Conservation (phyloP, 2,113 vertebrate species). For the Ursus arctos region DNA sequence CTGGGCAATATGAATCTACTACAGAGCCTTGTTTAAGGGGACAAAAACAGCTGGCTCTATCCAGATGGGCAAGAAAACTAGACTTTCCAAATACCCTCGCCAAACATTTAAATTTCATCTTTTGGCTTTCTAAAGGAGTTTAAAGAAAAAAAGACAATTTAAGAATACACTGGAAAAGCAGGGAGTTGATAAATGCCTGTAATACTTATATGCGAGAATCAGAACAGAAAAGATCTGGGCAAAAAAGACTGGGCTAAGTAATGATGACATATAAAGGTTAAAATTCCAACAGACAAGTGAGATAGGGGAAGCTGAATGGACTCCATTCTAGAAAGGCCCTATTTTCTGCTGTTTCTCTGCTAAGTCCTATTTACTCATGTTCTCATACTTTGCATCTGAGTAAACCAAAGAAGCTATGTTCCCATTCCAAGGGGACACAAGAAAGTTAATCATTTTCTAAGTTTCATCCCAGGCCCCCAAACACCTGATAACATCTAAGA, state of each 20-base stretch:
- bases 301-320: background rate
- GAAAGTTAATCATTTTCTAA: background rate
- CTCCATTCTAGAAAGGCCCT: background rate
- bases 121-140: conserved; percentile 10
- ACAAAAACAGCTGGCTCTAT: background rate
- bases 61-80: background rate
- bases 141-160: background rate
- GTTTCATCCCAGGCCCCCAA: background rate
- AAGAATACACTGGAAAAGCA: conserved; percentile 2
- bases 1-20: background rate
- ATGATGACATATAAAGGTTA: background rate
- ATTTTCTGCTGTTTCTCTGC: background rate
- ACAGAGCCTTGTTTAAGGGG: background rate
- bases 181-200: background rate
- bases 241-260: background rate
- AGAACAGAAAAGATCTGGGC: background rate
- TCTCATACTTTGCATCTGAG: background rate
- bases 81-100: background rate
- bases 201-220: background rate
- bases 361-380: background rate
- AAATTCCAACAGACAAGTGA: background rate
- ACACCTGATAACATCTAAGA: background rate
- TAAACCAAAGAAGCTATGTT: background rate
- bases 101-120: background rate
- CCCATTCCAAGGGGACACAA: background rate